Conservation (phyloP, 1,140 invertebrate genomes). For the Lucilia cuprina region DNA sequence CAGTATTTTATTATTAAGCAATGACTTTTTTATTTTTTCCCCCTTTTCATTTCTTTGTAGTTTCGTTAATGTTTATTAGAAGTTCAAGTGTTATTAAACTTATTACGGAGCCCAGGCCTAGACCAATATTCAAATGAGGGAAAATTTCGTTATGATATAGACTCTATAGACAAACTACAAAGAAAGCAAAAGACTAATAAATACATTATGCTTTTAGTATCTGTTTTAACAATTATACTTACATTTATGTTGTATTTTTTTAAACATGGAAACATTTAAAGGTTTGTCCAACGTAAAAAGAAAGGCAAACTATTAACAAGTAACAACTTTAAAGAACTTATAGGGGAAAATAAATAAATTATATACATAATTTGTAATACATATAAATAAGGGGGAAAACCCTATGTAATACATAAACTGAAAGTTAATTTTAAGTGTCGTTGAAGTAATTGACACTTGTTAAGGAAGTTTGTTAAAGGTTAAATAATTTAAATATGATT, state of each 20-base stretch:
- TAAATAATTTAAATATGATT: too few species aligned
- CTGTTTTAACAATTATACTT: neutral
- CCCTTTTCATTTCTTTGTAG: neutral
- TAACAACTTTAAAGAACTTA: too few species aligned
- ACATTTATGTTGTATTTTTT: neutral
- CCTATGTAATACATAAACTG: too few species aligned
- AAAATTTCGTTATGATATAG: neutral
- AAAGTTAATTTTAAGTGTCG: too few species aligned
- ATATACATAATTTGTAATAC: too few species aligned
- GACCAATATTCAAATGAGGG: neutral
- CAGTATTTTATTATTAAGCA: neutral
- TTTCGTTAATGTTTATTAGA: neutral
- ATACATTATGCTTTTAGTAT: neutral
- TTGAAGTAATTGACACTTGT: too few species aligned
- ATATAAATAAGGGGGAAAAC: too few species aligned
- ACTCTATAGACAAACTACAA: neutral
- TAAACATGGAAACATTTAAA: neutral
- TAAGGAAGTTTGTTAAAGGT: too few species aligned
- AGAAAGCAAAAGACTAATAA: neutral
- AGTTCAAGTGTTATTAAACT: conserved; percentile 17
- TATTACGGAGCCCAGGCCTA: neutral
- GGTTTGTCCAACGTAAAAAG: too few species aligned
- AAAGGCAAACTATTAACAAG: too few species aligned
- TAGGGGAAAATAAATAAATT: too few species aligned
- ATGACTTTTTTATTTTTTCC: neutral